Evolutionary conservation across 23 tunicate genomes (phyloP).

Genomic region (Diplosoma virens): DNA sequence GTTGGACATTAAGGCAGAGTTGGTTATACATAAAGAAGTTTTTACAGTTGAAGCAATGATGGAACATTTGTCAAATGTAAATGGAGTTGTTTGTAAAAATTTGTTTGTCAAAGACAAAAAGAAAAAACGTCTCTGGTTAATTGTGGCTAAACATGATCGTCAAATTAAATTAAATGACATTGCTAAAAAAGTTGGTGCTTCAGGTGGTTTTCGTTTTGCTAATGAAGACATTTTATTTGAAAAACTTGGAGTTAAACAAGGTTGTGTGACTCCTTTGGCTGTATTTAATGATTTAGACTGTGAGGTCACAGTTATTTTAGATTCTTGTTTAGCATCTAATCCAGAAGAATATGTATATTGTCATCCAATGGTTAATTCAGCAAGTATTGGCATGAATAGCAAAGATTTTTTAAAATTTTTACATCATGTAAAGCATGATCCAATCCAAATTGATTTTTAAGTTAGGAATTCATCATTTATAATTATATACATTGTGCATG

Average conservation of each 20-base stretch:
- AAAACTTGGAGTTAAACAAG: conserved; percentile 63
- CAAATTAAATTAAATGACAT: conserved; percentile 35
- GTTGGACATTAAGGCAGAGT: conserved; percentile 9
- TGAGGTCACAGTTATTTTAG: conserved; percentile 56
- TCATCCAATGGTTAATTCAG: conserved; percentile 86
- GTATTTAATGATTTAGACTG: conserved; percentile 41
- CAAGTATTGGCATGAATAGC: conserved; percentile 55
- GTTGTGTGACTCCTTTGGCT: conserved; percentile 89
- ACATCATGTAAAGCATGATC: conserved; percentile 53
- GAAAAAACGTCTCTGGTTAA: conserved; percentile 73
- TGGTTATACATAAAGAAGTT: conserved; percentile 57
- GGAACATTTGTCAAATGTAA: conserved; percentile 50
- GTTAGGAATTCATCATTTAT: neutral
- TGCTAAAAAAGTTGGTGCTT: conserved; percentile 47
- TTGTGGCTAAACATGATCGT: conserved; percentile 65
- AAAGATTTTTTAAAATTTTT: conserved; percentile 50
- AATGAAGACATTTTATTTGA: conserved; percentile 68
- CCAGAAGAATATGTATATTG: conserved; percentile 56
- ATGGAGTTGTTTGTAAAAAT: conserved; percentile 80
- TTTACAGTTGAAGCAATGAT: conserved; percentile 95
- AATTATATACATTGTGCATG: neutral
- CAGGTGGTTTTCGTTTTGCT: conserved; percentile 87
- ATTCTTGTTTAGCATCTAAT: conserved; percentile 27
- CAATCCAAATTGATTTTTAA: conserved; percentile 21
- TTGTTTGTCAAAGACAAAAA: conserved; percentile 86